These are phyloP conservation scores for Erinaceus europaeus DNA, from an alignment of 2,113 vertebrate species.

Conservation along the genomic window DNA sequence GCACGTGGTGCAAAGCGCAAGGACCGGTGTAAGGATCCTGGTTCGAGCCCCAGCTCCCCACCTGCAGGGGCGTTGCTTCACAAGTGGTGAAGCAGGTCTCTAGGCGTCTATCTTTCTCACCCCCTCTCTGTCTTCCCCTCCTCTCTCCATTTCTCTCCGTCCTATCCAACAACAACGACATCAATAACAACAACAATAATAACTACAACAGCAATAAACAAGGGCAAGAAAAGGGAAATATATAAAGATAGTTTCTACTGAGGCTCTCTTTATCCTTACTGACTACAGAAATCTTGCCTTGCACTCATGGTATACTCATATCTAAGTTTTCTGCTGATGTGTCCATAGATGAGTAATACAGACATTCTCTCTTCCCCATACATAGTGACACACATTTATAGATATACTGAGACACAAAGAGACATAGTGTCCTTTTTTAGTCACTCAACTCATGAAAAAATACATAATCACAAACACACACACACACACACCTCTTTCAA, in stretches of 20 bases:
- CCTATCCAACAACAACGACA: no score
- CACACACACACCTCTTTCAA: background rate
- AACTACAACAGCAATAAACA: no score
- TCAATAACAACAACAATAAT: no score
- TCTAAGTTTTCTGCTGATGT: background rate
- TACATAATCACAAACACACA: background rate
- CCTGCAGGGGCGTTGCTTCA: no score
- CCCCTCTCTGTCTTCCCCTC: no score
- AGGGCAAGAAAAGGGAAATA: no score
- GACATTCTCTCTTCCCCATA: background rate
- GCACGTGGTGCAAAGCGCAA: no score
- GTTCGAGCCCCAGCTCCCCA: no score
- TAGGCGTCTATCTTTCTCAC: no score
- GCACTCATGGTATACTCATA: background rate
- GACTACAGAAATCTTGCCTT: slow-evolving; percentile 26
- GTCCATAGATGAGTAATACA: slow-evolving; percentile 21
- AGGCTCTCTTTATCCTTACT: background rate
- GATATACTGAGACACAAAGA: background rate
- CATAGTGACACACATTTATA: slow-evolving; percentile 20
- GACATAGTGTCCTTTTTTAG: slow-evolving; percentile 40
- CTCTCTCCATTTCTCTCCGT: no score
- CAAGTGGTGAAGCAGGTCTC: no score
- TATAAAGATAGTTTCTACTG: background rate
- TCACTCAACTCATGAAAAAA: background rate
- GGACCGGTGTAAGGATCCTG: no score